Evolutionary conservation across 1,140 invertebrate species (phyloP), one percentile per base, ranked within the genome.

Genomic region (Saxidomus purpurata): DNA sequence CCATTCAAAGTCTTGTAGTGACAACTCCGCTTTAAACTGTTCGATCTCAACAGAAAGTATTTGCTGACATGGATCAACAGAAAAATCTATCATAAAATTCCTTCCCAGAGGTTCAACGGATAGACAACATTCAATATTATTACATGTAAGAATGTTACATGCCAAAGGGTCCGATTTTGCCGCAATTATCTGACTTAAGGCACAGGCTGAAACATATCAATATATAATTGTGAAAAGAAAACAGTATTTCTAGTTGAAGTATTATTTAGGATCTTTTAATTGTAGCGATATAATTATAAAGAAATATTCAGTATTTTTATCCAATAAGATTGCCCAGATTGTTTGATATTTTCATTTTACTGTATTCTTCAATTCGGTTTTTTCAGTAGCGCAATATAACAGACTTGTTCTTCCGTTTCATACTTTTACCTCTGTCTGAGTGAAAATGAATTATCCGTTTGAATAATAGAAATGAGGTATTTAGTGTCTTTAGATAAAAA

Each of bases 121-220:
- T 28, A 87, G 17, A 74, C 89, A 90, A 59, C 89, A 90, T 71
- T 90, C 59, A 0, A 90, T 47, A 22, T 84, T 83, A 11, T 69
- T 87, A 61, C 89, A 90, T 25, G 55, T 79, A 25, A 31, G 55
- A 22, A 87, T 36, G 31, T 69, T 34, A 43, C 89, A 90, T 0
- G 61, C 38, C 38, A 87, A 19, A 11, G 38, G 38, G 11, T 77
- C n/a, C 0, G 76, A 63, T n/a, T 76, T 63, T 22, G 6, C 61
- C 9, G 59, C 28, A 17, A 87, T 19, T 43, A n/a, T 11, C 40
- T 36, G 19, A 15, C 43, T 55, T 1, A 61, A 13, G 25, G 80
- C 61, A 34, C 79, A 84, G 40, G 28, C 79, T 83, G 80, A 0
- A 77, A 83, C 19, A 82, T n/a, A n/a, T n/a, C n/a, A n/a, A n/a